A percentile compares a stretch with the other conserved stretches of the same genome.
Conservation (phyloP, 2,888 invertebrate species). For the Lasioglossum pauxillum region DNA sequence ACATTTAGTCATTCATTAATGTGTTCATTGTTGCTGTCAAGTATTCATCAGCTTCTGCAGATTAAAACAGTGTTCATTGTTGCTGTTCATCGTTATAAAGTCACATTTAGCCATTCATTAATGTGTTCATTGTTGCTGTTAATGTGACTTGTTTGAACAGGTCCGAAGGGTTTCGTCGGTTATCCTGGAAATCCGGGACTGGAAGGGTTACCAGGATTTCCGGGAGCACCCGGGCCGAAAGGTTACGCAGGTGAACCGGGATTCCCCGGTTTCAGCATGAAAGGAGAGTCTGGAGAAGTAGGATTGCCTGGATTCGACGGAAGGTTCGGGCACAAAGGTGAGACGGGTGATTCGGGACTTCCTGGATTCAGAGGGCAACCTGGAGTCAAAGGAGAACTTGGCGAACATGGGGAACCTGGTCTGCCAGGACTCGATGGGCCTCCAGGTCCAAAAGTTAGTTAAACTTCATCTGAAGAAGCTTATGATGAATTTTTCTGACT, state of each 20-base stretch:
- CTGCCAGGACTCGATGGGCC: constrained; percentile 84
- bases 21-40: no score
- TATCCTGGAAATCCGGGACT: constrained; percentile 86
- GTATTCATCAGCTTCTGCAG: no score
- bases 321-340: constrained; percentile 78
- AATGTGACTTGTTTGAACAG: constrained; percentile 77
- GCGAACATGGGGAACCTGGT: constrained; percentile 85
- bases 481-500: no score
- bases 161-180: constrained; percentile 87
- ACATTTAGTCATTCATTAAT: no score
- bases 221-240: constrained; percentile 86
- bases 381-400: constrained; percentile 82
- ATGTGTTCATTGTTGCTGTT: background rate
- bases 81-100: background rate
- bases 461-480: no score
- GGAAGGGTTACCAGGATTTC: constrained; percentile 88
- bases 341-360: constrained; percentile 80
- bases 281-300: constrained; percentile 84
- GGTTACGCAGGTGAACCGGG: constrained; percentile 89
- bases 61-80: no score
- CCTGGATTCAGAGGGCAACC: constrained; percentile 78
- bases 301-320: constrained; percentile 81
- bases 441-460: constrained; percentile 74
- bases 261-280: constrained; percentile 83
- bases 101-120: no score